phyloP scores from a whole-genome alignment of 2,113 vertebrate genomes.

The Planiliza haematocheilus region DNA sequence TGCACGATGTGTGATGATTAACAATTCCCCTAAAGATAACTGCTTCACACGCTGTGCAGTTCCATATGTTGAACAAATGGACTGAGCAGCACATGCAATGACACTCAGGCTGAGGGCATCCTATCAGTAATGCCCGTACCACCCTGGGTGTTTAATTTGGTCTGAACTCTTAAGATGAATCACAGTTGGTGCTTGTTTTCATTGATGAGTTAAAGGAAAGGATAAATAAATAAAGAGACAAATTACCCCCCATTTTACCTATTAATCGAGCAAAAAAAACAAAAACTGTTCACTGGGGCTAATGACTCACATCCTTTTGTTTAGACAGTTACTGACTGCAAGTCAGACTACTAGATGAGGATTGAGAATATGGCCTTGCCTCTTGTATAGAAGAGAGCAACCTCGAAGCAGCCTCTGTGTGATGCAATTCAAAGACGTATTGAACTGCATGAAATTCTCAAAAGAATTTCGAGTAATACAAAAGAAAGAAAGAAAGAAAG shows the following conservation, averaged over 20 bases:
- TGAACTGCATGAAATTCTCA: background rate
- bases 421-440: too few species aligned
- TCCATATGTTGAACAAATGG: constrained; percentile 65
- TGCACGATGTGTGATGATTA: constrained; percentile 70
- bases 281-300: constrained; percentile 58
- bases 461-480: background rate
- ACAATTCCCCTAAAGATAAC: constrained; percentile 54
- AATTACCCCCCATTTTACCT: constrained; percentile 63
- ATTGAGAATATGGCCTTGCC: constrained; percentile 31
- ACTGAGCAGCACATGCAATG: constrained; percentile 36
- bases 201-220: constrained; percentile 64
- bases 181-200: constrained; percentile 52
- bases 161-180: constrained; percentile 62
- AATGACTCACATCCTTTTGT: constrained; percentile 72
- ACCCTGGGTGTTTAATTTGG: constrained; percentile 35
- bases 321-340: constrained; percentile 55
- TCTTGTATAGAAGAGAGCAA: constrained; percentile 18
- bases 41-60: constrained; percentile 38
- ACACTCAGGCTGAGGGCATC: constrained; percentile 39
- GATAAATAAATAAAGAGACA: constrained; percentile 70
- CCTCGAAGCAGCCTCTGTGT: too few species aligned
- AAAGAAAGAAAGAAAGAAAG: background rate
- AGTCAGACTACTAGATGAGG: constrained; percentile 66
- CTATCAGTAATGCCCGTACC: constrained; percentile 54
- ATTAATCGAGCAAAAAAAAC: constrained; percentile 75